Base-by-base conservation (phyloP, 2,888 invertebrate genomes). In the Pandemis cinnamomeana region DNA sequence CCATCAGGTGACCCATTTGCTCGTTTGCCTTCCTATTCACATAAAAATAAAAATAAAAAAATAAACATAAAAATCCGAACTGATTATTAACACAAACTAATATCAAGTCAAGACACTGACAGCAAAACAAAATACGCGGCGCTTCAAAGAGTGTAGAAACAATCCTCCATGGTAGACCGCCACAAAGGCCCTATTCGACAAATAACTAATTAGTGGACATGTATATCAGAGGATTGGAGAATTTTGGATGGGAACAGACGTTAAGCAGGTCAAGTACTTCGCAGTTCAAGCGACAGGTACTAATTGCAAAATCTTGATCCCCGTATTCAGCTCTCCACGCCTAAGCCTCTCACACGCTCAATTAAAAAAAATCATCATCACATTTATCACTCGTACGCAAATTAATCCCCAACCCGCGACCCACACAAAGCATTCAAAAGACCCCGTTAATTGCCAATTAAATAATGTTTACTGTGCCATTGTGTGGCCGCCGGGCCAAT, bases 391-490 rank as follows among this genome's bases (percentile, higher is more conserved):
- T 61, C 66, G 63, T 13, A 60, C 61, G 53, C 27, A 36, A 36
- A 36, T 70, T 62, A 20, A 60, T 15, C 13, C 60, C n/a, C 27
- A n/a, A 60, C 70, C 71, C 63, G 71, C 67, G 67, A 7, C 64
- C 61, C 67, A 72, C 73, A 75, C 76, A 77, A 77, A 72, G 72
- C 77, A 72, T 75, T 80, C 82, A 82, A 83, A 81, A 83, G 80
- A 77, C 71, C 77, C 71, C 71, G 78, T 70, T 85, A 83, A 84
- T 84, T 84, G 82, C 71, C 83, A 84, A 85, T 83, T 84, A 81
- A 76, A 78, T 76, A 75, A 78, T 81, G 82, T 84, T 83, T 84
- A 79, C 82, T 78, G 72, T 79, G 80, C 78, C 78, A 80, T 78
- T 80, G 79, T 81, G 75, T 72, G 72, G 77, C 77, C 71, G 72